phyloP scores from a whole-genome alignment of 2,888 invertebrate species.

The Sycophila texana region DNA sequence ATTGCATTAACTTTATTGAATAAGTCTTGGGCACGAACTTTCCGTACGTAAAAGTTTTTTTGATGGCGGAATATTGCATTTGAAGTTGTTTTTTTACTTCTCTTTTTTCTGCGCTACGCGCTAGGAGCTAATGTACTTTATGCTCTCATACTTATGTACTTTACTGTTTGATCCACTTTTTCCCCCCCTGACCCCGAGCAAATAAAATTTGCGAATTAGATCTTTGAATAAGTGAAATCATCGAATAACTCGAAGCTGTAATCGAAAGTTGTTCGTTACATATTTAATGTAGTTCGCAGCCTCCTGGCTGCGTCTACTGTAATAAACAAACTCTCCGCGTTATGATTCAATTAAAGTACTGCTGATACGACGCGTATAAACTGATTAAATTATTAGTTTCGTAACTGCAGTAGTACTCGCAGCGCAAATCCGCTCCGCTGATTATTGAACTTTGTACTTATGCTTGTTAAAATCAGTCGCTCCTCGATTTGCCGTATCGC shows the following conservation, averaged over 20 bases:
- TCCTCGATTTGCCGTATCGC: slow-evolving; percentile 7
- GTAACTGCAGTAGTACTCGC: not conserved
- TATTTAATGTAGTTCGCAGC: not conserved
- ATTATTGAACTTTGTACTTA: not conserved
- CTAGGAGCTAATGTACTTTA: no score
- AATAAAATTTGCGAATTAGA: no score
- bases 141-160: no score
- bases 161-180: no score
- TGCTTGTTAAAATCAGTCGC: slow-evolving; percentile 1
- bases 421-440: not conserved
- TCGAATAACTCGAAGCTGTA: no score
- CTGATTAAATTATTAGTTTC: slow-evolving; percentile 31
- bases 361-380: slow-evolving; percentile 6
- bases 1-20: slow-evolving; percentile 5
- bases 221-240: no score
- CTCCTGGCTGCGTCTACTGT: not conserved
- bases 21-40: slow-evolving; percentile 15
- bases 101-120: no score
- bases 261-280: not conserved
- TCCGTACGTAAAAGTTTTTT: not conserved
- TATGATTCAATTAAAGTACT: slow-evolving; percentile 22
- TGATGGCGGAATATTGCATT: no score
- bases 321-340: slow-evolving; percentile 15
- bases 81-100: no score
- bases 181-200: no score